Conservation (phyloP, 2,797 vertebrate genomes). For the Hippocampus kuda region DNA sequence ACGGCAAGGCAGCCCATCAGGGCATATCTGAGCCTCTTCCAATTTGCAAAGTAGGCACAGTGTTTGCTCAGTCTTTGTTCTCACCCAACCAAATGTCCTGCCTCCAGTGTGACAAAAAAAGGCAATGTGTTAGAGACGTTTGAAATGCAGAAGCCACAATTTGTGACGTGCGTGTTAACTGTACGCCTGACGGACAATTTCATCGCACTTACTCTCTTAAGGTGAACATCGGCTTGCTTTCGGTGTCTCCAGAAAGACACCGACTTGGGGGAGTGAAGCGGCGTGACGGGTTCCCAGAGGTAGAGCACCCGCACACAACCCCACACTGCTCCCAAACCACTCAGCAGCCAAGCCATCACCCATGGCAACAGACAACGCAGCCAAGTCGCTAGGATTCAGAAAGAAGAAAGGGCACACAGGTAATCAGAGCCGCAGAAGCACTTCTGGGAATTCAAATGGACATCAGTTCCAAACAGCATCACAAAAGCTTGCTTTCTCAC, state of each 20-base stretch:
- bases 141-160: neutral
- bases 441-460: neutral
- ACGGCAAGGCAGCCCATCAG: too few relatives aligned
- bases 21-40: too few relatives aligned
- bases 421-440: neutral
- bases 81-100: too few relatives aligned
- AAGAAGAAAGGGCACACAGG: neutral
- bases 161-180: neutral
- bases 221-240: constrained; percentile 89
- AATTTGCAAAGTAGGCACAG: too few relatives aligned
- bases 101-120: too few relatives aligned
- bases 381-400: constrained; percentile 67
- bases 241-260: constrained; percentile 96
- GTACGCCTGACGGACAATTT: neutral
- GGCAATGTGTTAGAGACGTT: too few relatives aligned
- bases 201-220: constrained; percentile 72
- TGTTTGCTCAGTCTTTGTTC: too few relatives aligned
- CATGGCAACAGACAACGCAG: constrained; percentile 90
- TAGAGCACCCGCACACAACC: constrained; percentile 90
- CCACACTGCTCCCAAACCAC: constrained; percentile 86
- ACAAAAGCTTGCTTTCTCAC: constrained; percentile 40
- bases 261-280: constrained; percentile 85
- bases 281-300: constrained; percentile 89
- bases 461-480: neutral
- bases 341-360: constrained; percentile 89